Conservation (phyloP, 2,888 invertebrate species). For the Dryocosmus kuriphilus region DNA sequence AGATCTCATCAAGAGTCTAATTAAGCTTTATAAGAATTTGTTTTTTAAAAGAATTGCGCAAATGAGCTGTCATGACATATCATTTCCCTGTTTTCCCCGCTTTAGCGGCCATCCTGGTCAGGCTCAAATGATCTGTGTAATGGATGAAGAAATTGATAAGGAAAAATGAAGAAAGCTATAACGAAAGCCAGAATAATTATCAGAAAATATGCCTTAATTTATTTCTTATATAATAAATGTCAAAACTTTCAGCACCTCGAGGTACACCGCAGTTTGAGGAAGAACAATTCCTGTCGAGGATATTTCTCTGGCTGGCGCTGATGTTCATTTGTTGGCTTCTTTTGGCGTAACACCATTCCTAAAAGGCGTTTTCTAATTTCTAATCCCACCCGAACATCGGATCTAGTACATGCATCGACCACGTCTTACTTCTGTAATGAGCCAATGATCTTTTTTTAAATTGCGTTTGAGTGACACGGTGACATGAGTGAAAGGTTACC, state of each 20-base stretch:
- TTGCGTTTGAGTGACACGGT: background rate
- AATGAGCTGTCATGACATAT: no score
- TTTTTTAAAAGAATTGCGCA: no score
- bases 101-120: no score
- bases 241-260: conserved; percentile 82
- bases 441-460: conserved; percentile 6
- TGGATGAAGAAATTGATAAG: no score
- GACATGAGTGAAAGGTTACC: conserved; percentile 16
- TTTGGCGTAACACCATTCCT: conserved; percentile 84
- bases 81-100: no score
- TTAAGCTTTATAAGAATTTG: no score
- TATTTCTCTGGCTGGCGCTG: conserved; percentile 95
- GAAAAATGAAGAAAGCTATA: no score
- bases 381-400: conserved; percentile 1
- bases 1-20: no score
- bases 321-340: conserved; percentile 95
- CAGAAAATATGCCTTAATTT: no score
- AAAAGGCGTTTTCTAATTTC: conserved; percentile 14
- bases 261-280: conserved; percentile 93
- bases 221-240: background rate
- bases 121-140: no score
- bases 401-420: conserved; percentile 1
- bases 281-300: conserved; percentile 94
- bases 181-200: no score
- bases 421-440: conserved; percentile 2